These are phyloP conservation scores for Bacillus rossius DNA, from an alignment of 1,140 invertebrate genomes.

Conservation along the genomic window DNA sequence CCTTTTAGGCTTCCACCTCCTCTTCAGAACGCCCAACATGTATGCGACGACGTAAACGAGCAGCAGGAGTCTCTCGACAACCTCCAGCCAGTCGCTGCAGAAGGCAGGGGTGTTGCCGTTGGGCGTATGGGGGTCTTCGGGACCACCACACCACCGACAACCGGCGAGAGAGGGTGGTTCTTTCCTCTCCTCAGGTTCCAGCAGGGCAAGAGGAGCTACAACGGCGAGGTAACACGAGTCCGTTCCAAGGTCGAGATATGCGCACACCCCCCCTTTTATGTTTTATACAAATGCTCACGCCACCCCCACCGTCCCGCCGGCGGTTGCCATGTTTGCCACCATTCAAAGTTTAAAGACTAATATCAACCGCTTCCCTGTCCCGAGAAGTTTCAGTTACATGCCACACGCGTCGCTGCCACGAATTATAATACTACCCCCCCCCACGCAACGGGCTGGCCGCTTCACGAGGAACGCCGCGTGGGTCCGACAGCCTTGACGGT, in stretches of 20 bases:
- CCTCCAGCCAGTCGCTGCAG: constrained; percentile 10
- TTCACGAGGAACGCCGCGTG: not conserved
- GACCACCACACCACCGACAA: not conserved
- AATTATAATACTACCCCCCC: not conserved
- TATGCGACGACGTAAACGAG: constrained; percentile 17
- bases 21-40: constrained; percentile 31
- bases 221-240: too few species aligned
- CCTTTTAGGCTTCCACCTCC: constrained; percentile 32
- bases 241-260: not conserved
- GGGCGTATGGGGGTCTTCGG: not conserved
- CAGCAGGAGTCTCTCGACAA: constrained; percentile 8
- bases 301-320: not conserved
- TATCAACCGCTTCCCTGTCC: not conserved
- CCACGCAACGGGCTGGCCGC: not conserved
- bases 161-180: not conserved
- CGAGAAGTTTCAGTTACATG: not conserved
- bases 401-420: not conserved
- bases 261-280: not conserved
- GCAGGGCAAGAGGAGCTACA: not conserved
- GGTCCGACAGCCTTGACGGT: not conserved
- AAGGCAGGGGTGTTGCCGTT: not conserved
- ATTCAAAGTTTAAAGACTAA: not conserved
- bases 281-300: not conserved
- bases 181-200: constrained; percentile 5
- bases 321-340: not conserved